Conservation (phyloP, 2,113 vertebrate genomes). For the Holacanthus passer region DNA sequence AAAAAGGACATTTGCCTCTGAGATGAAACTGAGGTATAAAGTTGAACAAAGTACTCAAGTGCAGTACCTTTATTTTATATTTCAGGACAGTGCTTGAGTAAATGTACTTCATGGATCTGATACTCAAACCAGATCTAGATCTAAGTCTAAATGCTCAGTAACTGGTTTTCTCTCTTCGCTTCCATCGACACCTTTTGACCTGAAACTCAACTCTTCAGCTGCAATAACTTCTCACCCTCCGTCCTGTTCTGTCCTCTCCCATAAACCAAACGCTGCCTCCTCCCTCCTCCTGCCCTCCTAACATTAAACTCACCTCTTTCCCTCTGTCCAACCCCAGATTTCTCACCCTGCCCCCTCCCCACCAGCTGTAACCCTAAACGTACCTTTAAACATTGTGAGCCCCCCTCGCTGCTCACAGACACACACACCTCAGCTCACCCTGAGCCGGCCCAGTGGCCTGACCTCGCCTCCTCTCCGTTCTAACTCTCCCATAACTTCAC, state of each 20-base stretch:
- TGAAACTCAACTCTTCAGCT: slow-evolving; percentile 58
- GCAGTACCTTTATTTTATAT: no score
- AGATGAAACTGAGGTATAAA: no score
- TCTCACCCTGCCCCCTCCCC: slow-evolving; percentile 44
- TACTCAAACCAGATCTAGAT: not conserved
- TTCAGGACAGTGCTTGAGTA: no score
- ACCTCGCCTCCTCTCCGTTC: slow-evolving; percentile 64
- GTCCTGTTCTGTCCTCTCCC: slow-evolving; percentile 11
- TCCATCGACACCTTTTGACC: slow-evolving; percentile 52
- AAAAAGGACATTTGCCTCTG: no score
- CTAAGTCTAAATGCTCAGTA: not conserved
- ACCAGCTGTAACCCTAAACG: slow-evolving; percentile 72
- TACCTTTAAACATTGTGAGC: slow-evolving; percentile 66
- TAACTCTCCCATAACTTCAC: slow-evolving; percentile 77
- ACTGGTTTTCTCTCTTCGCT: not conserved
- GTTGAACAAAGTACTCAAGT: no score
- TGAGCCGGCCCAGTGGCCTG: slow-evolving; percentile 45
- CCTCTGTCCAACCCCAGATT: slow-evolving; percentile 55
- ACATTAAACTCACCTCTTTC: slow-evolving; percentile 61
- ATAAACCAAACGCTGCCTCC: slow-evolving; percentile 48
- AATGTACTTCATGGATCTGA: not conserved
- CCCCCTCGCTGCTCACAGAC: slow-evolving; percentile 23
- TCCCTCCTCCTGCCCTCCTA: slow-evolving; percentile 46
- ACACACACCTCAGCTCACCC: slow-evolving; percentile 58
- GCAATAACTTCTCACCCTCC: slow-evolving; percentile 6